Base-by-base conservation (phyloP, 1,140 invertebrate genomes). In the Paralvinella palmiformis region DNA sequence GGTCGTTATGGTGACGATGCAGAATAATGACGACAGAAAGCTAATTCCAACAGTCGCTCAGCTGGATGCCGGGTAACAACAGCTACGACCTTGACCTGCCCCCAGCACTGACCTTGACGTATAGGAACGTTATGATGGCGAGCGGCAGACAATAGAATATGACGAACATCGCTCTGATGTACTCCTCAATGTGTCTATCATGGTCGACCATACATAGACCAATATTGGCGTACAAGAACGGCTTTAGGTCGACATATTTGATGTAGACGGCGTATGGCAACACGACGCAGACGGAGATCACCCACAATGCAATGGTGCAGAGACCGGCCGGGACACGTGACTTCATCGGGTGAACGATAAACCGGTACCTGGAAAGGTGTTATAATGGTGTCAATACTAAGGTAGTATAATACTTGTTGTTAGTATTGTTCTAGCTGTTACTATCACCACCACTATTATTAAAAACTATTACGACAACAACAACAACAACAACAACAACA, bases 221-320 rank as follows among this genome's bases (percentile, higher is more conserved):
- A 1, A 75, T 73, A 4, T 60, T n/a, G 55, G 33, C 27, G 27
- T 32, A 27, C 59, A 63, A 62, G 33, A 73, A 71, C 33, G 33
- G 22, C 1, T 20, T 37, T n/a, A 79, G 69, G 74, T 88, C 86
- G 31, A 88, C 81, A 71, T 88, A 88, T 63, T 85, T 85, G 48
- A 86, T 87, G 72, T 89, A 89, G 33, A 89, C 86, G 36, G 87
- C 86, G 79, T 87, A 88, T 1, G 88, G 88, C 63, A 89, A 76
- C 1, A 88, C 87, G 29, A 88, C 84, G 71, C 88, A 87, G 63
- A 88, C 81, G 17, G 87, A 85, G 27, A 84, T 84, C 5, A 88
- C 83, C 88, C 88, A 89, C 22, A 86, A 84, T 37, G 85, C 87
- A 20, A 88, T 82, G 31, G 84, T 83, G 71, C 86, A 88, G n/a